Percentiles rank a stretch among this genome's conserved stretches.
phyloP scores from a whole-genome alignment of 2,888 invertebrate genomes.

The Cephus spinipes region DNA sequence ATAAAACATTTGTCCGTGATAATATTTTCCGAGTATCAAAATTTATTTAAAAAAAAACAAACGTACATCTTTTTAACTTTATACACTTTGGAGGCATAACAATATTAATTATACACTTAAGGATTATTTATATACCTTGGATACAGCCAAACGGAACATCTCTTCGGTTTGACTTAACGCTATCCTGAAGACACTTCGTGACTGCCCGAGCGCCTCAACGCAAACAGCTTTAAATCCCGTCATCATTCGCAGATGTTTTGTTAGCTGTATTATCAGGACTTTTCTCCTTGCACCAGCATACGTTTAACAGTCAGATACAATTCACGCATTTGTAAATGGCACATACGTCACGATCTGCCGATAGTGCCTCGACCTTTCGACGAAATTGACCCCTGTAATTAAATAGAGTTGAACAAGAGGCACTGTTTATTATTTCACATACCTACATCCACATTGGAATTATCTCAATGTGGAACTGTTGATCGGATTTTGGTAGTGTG shows the following conservation, averaged over 20 bases:
- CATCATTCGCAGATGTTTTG: constrained; percentile 23
- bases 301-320: not conserved
- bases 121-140: constrained; percentile 25
- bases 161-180: constrained; percentile 32
- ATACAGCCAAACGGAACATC: constrained; percentile 35
- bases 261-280: not conserved
- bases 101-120: not conserved
- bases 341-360: not conserved
- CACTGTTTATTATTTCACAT: not conserved
- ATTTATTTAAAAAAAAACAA: too few relatives aligned
- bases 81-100: not conserved
- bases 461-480: not conserved
- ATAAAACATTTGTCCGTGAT: too few relatives aligned
- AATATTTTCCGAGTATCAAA: too few relatives aligned
- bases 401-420: not conserved
- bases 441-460: not conserved
- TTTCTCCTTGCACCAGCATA: not conserved
- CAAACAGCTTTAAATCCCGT: constrained; percentile 30
- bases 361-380: not conserved
- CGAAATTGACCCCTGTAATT: not conserved
- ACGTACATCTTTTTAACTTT: not conserved
- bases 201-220: constrained; percentile 32
- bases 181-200: constrained; percentile 30
- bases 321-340: not conserved
- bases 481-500: not conserved